Evolutionary conservation across 2,113 vertebrate genomes (phyloP).

Genomic region (Perognathus longimembris): DNA sequence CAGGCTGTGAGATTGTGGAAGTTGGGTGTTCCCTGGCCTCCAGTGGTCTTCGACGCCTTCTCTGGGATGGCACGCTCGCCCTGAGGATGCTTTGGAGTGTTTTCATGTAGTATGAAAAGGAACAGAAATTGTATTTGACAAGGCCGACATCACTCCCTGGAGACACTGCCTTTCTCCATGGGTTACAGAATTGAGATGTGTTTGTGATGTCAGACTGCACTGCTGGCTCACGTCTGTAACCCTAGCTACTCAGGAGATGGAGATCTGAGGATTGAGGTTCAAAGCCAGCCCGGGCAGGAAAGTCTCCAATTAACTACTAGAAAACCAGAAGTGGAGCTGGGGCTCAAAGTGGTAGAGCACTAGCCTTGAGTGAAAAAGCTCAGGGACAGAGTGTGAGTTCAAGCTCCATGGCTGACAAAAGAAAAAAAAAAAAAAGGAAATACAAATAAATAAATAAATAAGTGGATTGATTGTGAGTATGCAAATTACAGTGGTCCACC

Average conservation of each 20-base stretch:
- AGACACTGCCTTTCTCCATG: background rate
- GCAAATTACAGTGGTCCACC: background rate
- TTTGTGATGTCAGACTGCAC: background rate
- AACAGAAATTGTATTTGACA: conserved; percentile 55
- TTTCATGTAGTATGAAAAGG: conserved; percentile 47
- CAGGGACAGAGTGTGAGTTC: too few species aligned
- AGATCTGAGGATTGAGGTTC: too few species aligned
- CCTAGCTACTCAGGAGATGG: too few species aligned
- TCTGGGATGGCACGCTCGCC: conserved; percentile 10
- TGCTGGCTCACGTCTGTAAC: too few species aligned
- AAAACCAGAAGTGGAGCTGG: too few species aligned
- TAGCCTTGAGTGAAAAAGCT: too few species aligned
- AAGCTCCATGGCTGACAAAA: too few species aligned
- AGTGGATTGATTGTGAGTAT: background rate
- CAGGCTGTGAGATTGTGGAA: background rate
- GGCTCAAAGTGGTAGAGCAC: too few species aligned
- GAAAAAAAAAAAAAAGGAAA: too few species aligned
- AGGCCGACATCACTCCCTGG: background rate
- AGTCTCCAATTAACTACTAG: too few species aligned
- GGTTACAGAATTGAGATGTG: conserved; percentile 3
- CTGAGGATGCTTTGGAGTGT: background rate
- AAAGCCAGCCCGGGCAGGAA: too few species aligned
- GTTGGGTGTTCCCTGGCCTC: background rate
- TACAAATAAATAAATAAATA: too few species aligned
- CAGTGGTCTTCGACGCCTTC: conserved; percentile 8